These are phyloP conservation scores for Drosophila falleni DNA, from an alignment of 2,888 invertebrate species.

Conservation along the genomic window DNA sequence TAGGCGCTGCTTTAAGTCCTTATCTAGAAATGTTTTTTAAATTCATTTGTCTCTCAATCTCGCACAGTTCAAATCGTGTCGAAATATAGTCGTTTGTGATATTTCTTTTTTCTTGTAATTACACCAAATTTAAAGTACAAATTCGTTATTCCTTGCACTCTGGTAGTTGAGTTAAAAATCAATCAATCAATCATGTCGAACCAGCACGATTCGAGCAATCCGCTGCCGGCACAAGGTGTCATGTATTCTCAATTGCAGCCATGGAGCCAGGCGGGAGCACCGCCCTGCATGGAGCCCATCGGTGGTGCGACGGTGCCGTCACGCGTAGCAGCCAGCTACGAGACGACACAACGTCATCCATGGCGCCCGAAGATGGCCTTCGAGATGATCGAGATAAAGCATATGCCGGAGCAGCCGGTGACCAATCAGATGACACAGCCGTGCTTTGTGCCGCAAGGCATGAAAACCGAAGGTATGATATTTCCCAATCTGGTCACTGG, in stretches of 20 bases:
- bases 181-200: slow-evolving; percentile 30
- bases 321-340: slow-evolving; percentile 89
- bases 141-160: slow-evolving; percentile 29
- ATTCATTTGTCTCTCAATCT: slow-evolving; percentile 26
- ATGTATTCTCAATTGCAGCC: slow-evolving; percentile 90
- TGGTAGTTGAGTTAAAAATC: background rate
- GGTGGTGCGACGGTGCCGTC: slow-evolving; percentile 88
- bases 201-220: slow-evolving; percentile 28
- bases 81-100: slow-evolving; percentile 19
- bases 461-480: slow-evolving; percentile 91
- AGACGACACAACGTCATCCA: slow-evolving; percentile 91
- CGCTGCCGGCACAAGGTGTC: slow-evolving; percentile 72
- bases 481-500: slow-evolving; percentile 94
- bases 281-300: slow-evolving; percentile 89
- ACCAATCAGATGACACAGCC: slow-evolving; percentile 91
- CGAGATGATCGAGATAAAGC: slow-evolving; percentile 91
- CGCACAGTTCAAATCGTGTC: slow-evolving; percentile 27
- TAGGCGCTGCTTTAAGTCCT: slow-evolving; percentile 16
- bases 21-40: background rate
- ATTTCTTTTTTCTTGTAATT: slow-evolving; percentile 14
- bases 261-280: slow-evolving; percentile 89
- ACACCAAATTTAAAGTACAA: slow-evolving; percentile 58
- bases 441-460: slow-evolving; percentile 86
- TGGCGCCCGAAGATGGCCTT: slow-evolving; percentile 93
- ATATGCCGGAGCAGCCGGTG: slow-evolving; percentile 89